These are phyloP conservation scores for Glaucomys volans DNA, from an alignment of 2,113 vertebrate genomes.

Conservation along the genomic window DNA sequence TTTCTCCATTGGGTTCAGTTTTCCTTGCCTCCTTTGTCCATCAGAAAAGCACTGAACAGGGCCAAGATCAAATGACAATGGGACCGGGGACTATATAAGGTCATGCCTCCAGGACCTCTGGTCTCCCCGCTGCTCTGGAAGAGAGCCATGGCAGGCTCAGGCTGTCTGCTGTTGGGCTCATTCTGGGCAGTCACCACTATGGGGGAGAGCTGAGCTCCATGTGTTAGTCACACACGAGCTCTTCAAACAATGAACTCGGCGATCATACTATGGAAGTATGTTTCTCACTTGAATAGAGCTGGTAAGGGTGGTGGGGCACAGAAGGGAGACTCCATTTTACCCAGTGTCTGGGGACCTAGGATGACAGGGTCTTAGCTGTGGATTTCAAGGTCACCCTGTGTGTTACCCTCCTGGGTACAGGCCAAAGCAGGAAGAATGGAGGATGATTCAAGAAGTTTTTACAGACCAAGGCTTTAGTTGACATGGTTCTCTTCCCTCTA, in stretches of 20 bases:
- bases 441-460: not conserved
- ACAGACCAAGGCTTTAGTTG: not conserved
- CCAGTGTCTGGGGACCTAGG: not conserved
- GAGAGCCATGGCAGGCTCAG: too few species aligned
- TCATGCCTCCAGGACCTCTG: not conserved
- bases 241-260: too few species aligned
- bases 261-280: not conserved
- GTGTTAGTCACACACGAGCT: not conserved
- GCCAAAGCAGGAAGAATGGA: not conserved
- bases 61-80: not conserved
- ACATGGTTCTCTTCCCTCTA: not conserved
- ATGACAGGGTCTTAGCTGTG: not conserved
- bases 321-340: accelerated
- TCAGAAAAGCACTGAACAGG: not conserved
- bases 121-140: not conserved
- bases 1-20: not conserved
- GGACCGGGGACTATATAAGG: too few species aligned
- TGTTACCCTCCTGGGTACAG: accelerated
- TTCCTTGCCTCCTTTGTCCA: not conserved
- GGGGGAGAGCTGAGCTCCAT: not conserved
- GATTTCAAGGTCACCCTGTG: not conserved
- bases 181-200: accelerated
- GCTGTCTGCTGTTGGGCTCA: accelerated
- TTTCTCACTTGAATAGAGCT: not conserved
- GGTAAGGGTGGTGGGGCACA: too few species aligned